Evolutionary conservation across 2,888 invertebrate genomes (phyloP), one percentile per base, ranked within the genome.

Genomic region (Rhagonycha fulva): DNA sequence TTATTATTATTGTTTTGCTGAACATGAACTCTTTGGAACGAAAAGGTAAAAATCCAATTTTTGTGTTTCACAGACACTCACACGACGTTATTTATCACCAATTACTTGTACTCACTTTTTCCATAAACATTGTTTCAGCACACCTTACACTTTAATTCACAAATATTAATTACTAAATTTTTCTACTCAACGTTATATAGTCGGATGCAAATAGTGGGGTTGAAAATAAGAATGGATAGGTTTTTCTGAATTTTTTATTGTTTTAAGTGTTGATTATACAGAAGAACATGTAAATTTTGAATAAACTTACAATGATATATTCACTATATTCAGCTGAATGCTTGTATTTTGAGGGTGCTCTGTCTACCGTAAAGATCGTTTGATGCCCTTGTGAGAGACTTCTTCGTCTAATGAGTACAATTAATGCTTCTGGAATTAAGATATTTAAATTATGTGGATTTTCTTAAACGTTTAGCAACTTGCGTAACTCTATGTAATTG

Each of bases 371-470:
- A 81, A 87, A 87, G 87, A 87, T 87, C 81, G 68, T 76, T 66
- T 83, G 87, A 87, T 87, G 86, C 82, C 87, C 87, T 87, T 87
- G 86, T 81, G 69, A 79, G 80, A 82, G 81, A 83, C 77, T 81
- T 81, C 83, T 76, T 72, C 66, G 85, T 86, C 85, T 84, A 84
- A 73, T 83, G 85, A 78, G 80, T 81, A 82, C 84, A 84, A 85
- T 86, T 84, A 84, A 81, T 71, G 75, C 78, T 78, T 76, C 79
- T 77, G 78, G 78, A 77, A 78, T 80, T 81, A 74, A 70, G 70
- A 76, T 73, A 62, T 67, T 23, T 23, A 73, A 60, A 70, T 72
- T 47, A 71, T 60, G 68, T 19, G 23, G 63, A 66, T 24, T 66
- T 66, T 66, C 23, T 66, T 23, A 66, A 47, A 47, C 47, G 47